A percentile compares a stretch with the other conserved stretches of the same genome.
phyloP scores from a whole-genome alignment of 2,888 invertebrate species.

The Adelognathus sp. region DNA sequence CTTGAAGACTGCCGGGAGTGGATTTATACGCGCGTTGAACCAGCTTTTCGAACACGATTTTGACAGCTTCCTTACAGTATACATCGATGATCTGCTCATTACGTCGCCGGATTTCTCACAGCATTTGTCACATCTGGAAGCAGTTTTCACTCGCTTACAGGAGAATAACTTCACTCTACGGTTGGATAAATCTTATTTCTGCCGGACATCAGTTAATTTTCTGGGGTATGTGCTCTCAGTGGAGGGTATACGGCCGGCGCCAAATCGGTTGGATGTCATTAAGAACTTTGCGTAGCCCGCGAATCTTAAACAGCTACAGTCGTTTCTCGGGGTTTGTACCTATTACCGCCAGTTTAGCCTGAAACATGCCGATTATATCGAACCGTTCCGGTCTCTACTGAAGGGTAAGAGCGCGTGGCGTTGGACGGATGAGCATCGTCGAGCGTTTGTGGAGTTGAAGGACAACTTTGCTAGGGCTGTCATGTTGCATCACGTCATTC shows the following conservation, averaged over 20 bases:
- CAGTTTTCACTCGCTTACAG: conserved; percentile 55
- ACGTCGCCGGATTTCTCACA: conserved; percentile 60
- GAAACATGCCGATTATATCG: not conserved
- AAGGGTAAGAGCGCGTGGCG: conserved; percentile 18
- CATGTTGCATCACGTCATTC: conserved; percentile 45
- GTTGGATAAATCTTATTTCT: conserved; percentile 65
- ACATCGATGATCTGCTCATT: conserved; percentile 50
- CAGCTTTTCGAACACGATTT: conserved; percentile 62
- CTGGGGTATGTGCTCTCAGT: conserved; percentile 53
- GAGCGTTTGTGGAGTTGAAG: conserved; percentile 44
- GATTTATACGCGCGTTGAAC: conserved; percentile 63
- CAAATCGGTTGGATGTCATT: conserved; percentile 54
- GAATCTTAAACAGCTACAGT: conserved; percentile 63
- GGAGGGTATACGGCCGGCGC: conserved; percentile 4
- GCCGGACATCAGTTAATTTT: conserved; percentile 56
- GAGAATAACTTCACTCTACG: conserved; percentile 46
- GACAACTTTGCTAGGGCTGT: conserved; percentile 36
- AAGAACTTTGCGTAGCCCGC: conserved; percentile 59
- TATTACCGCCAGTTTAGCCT: conserved; percentile 30
- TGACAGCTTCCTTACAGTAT: conserved; percentile 22
- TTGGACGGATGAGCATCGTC: conserved; percentile 43
- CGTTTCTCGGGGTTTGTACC: conserved; percentile 42
- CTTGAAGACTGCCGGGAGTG: too few relatives aligned
- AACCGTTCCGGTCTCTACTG: conserved; percentile 41
- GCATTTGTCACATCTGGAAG: conserved; percentile 59